Evolutionary conservation across 2,797 vertebrate species (phyloP).

Genomic region (Spatula clypeata): DNA sequence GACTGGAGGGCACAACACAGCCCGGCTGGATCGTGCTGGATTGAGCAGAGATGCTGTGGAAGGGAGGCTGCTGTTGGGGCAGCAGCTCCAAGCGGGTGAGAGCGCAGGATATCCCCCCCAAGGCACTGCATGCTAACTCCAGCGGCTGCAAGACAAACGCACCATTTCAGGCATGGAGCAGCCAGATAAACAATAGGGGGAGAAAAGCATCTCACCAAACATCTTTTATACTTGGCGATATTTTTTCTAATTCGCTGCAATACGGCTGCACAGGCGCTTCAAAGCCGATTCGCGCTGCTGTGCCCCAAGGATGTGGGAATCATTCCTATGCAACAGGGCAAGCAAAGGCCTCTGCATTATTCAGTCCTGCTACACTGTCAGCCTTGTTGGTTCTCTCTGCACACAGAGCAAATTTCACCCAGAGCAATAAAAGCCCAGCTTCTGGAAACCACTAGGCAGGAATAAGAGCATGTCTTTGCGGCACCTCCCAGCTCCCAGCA

Average conservation of each 20-base stretch:
- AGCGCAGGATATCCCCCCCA: not conserved
- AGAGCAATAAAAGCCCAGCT: not conserved
- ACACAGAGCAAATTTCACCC: not conserved
- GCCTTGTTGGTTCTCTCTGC: not conserved
- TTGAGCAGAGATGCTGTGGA: not conserved
- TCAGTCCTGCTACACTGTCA: not conserved
- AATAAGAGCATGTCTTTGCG: not conserved
- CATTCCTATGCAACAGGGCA: constrained; percentile 1
- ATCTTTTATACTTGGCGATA: not conserved
- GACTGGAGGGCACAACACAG: not conserved
- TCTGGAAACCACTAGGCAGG: constrained; percentile 1
- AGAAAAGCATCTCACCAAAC: not conserved
- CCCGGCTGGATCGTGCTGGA: not conserved
- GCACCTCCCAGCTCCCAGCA: not conserved
- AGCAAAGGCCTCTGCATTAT: constrained; percentile 32
- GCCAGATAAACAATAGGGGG: not conserved
- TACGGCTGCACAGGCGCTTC: not conserved
- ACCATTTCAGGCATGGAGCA: not conserved
- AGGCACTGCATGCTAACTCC: not conserved
- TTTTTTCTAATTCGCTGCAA: not conserved
- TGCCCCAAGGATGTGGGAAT: not conserved
- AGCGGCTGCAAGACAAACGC: not conserved
- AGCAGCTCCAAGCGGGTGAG: not conserved
- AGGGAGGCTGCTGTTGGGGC: not conserved
- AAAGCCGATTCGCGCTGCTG: not conserved